Evolutionary conservation across 2,113 vertebrate species (phyloP).

Genomic region (Epinephelus lanceolatus): DNA sequence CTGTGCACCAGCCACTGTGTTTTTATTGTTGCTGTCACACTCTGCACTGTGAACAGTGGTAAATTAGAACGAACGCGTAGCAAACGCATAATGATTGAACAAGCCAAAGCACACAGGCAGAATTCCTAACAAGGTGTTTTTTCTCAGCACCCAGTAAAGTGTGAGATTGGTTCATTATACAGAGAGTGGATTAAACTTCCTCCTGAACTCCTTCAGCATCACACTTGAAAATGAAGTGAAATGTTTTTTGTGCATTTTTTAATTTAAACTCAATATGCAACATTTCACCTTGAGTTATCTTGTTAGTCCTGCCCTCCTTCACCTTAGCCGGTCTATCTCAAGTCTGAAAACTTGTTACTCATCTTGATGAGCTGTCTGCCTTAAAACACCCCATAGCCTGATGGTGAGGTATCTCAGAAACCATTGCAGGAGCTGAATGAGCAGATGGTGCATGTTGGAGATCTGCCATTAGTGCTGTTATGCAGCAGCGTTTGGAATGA

Average conservation of each 20-base stretch:
- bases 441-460: background rate
- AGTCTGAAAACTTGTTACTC: background rate
- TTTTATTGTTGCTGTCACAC: too few species aligned
- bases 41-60: too few species aligned
- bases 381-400: background rate
- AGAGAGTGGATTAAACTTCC: background rate
- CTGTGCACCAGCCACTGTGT: background rate
- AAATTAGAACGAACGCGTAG: background rate
- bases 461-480: too few species aligned
- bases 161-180: background rate
- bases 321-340: background rate
- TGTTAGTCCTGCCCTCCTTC: background rate
- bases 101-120: background rate
- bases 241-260: background rate
- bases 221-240: background rate
- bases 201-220: background rate
- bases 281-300: background rate
- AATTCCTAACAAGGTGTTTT: background rate
- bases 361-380: conserved; percentile 6
- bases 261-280: background rate
- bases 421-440: background rate
- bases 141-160: background rate
- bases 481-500: background rate
- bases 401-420: background rate
- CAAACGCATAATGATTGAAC: background rate